Conservation (phyloP, 37 sponge, comb jelly and placozoan genomes). For the Aplysina aerophoba region DNA sequence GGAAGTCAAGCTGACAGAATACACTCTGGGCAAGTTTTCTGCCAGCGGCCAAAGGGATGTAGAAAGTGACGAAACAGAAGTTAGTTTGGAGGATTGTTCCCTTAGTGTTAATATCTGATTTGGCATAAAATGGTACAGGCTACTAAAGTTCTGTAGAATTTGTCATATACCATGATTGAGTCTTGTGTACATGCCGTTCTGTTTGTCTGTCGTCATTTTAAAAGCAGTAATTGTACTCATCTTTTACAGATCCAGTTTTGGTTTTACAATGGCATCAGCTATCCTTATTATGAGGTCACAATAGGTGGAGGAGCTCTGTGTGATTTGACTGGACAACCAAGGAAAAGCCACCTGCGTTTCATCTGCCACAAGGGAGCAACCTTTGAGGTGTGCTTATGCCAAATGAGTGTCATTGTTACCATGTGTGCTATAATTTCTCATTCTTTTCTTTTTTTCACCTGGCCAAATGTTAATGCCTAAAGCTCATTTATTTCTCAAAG, state of each 20-base stretch:
- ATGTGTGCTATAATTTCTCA: conserved; percentile 60
- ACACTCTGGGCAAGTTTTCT: neutral
- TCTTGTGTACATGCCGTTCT: too few relatives aligned
- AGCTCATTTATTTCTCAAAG: too few relatives aligned
- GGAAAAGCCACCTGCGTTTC: conserved; percentile 50
- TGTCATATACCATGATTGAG: too few relatives aligned
- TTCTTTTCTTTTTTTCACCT: too few relatives aligned
- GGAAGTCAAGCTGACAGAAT: neutral
- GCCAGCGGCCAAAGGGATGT: neutral
- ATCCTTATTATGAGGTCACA: conserved; percentile 67
- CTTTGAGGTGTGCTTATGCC: conserved; percentile 15
- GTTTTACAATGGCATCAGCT: conserved; percentile 55
- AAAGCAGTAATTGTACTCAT: too few relatives aligned
- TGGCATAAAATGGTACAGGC: too few relatives aligned
- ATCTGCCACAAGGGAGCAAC: conserved; percentile 66
- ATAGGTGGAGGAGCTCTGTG: conserved; percentile 74
- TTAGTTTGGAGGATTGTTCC: neutral
- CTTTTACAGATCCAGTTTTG: conserved; percentile 2
- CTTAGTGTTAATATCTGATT: neutral
- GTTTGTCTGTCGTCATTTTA: too few relatives aligned
- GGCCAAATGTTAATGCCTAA: too few relatives aligned
- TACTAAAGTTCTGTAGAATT: too few relatives aligned
- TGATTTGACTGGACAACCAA: conserved; percentile 51
- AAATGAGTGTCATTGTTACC: conserved; percentile 7
- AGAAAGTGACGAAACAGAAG: neutral